These are phyloP conservation scores for Borostomias antarcticus DNA, from an alignment of 2,797 vertebrate genomes.

Conservation along the genomic window DNA sequence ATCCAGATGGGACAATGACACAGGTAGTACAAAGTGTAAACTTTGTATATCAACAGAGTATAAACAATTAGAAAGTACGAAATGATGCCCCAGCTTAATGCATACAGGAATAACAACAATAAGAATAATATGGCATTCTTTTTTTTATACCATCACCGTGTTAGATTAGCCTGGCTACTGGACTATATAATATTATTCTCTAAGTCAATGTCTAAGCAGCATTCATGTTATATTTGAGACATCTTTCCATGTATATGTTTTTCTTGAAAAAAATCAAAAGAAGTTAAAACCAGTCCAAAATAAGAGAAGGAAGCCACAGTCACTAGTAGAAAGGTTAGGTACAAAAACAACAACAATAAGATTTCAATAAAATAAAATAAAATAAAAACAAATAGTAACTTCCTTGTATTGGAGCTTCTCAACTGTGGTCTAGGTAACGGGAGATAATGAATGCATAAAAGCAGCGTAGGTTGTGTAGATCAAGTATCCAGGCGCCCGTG, in stretches of 20 bases:
- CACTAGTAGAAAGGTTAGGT: constrained; percentile 45
- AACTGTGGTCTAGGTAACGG: constrained; percentile 8
- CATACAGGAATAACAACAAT: constrained; percentile 1
- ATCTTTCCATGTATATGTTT: constrained; percentile 37
- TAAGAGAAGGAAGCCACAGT: constrained; percentile 28
- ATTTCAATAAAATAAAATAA: constrained; percentile 31
- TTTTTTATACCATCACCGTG: constrained; percentile 18
- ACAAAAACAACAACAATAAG: constrained; percentile 31
- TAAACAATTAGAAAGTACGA: constrained; percentile 6
- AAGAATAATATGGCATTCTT: constrained; percentile 27
- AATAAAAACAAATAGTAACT: constrained; percentile 34
- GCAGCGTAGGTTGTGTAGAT: constrained; percentile 48
- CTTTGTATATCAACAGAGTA: constrained; percentile 15
- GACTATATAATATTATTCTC: constrained; percentile 41
- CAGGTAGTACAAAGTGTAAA: constrained; percentile 41
- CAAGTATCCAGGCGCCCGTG: constrained; percentile 65
- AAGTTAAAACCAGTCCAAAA: constrained; percentile 23
- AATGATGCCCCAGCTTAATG: constrained; percentile 18
- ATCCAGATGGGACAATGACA: constrained; percentile 20
- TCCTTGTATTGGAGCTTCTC: constrained; percentile 28
- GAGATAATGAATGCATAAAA: constrained; percentile 53
- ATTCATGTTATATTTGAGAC: constrained; percentile 57
- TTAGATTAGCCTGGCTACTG: constrained; percentile 43
- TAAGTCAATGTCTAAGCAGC: constrained; percentile 63
- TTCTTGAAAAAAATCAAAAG: constrained; percentile 18